A percentile compares a stretch with the other conserved stretches of the same genome.
These are phyloP conservation scores for Musca vetustissima DNA, from an alignment of 1,140 invertebrate genomes.

Conservation along the genomic window DNA sequence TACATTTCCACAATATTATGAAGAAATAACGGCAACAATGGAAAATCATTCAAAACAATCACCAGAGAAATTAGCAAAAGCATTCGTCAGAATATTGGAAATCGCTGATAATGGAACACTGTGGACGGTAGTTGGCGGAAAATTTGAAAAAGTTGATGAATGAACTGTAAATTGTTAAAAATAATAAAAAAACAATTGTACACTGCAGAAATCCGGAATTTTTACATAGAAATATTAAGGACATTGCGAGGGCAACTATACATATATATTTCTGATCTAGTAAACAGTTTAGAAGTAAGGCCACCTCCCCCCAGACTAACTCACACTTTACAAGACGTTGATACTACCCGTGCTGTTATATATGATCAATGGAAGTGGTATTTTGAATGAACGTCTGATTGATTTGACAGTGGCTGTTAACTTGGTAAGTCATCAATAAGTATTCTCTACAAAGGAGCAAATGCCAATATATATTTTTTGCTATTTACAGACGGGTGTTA, in stretches of 20 bases:
- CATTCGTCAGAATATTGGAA: constrained; percentile 15
- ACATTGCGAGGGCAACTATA: too few relatives aligned
- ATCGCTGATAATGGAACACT: constrained; percentile 25
- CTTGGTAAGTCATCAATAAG: constrained; percentile 25
- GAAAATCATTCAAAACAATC: background rate
- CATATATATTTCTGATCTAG: too few relatives aligned
- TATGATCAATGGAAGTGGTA: constrained; percentile 16
- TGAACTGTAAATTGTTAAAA: background rate
- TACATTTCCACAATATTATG: constrained; percentile 34
- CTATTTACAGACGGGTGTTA: constrained; percentile 1
- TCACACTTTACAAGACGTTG: too few relatives aligned
- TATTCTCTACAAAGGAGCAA: too few relatives aligned
- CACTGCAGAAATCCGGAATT: too few relatives aligned
- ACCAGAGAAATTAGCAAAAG: constrained; percentile 5
- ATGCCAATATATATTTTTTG: background rate
- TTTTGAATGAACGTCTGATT: constrained; percentile 1
- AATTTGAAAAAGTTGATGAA: constrained; percentile 3
- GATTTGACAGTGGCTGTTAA: constrained; percentile 16
- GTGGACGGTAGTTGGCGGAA: constrained; percentile 12
- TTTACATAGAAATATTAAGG: too few relatives aligned
- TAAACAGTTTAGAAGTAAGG: too few relatives aligned
- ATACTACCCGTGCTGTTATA: too few relatives aligned
- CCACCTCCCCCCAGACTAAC: too few relatives aligned
- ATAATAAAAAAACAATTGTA: too few relatives aligned
- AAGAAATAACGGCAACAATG: background rate